Percentiles rank a stretch among this genome's conserved stretches.
Conservation (phyloP, 1,140 invertebrate genomes). For the Drosophila nebulosa region DNA sequence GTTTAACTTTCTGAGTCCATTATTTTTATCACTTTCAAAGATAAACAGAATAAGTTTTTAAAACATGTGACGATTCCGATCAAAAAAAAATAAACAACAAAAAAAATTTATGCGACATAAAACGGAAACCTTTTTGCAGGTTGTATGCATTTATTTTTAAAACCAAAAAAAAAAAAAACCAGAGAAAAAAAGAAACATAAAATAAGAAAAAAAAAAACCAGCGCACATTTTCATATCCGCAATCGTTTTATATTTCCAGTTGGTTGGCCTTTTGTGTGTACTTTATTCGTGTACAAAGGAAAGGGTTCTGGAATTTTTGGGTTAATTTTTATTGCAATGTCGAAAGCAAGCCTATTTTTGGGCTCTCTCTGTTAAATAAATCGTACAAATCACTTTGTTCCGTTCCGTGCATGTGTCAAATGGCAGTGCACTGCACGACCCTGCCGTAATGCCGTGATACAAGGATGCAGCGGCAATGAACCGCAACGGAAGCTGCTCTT, state of each 20-base stretch:
- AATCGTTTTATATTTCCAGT: neutral
- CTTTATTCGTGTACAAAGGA: neutral
- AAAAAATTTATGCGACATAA: neutral
- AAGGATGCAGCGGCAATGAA: too few relatives aligned
- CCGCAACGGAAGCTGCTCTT: neutral
- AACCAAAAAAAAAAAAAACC: neutral
- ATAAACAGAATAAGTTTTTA: neutral
- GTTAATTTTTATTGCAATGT: neutral
- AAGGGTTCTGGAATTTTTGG: neutral
- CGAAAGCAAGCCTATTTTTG: neutral
- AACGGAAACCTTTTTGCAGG: neutral
- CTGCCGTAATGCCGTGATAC: too few relatives aligned
- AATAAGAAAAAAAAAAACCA: neutral
- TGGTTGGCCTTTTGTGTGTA: neutral
- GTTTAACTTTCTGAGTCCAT: neutral
- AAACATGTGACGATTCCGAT: neutral
- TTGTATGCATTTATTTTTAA: neutral
- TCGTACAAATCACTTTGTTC: neutral
- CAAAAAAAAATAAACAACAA: neutral
- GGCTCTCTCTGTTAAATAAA: neutral
- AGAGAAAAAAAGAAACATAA: neutral
- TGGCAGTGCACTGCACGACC: too few relatives aligned
- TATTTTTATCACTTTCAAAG: neutral
- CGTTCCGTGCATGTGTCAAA: neutral
- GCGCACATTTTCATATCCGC: slow-evolving; percentile 1